Evolutionary conservation across 2,113 vertebrate genomes (phyloP), one percentile per base, ranked within the genome.

Genomic region (Salvator merianae): DNA sequence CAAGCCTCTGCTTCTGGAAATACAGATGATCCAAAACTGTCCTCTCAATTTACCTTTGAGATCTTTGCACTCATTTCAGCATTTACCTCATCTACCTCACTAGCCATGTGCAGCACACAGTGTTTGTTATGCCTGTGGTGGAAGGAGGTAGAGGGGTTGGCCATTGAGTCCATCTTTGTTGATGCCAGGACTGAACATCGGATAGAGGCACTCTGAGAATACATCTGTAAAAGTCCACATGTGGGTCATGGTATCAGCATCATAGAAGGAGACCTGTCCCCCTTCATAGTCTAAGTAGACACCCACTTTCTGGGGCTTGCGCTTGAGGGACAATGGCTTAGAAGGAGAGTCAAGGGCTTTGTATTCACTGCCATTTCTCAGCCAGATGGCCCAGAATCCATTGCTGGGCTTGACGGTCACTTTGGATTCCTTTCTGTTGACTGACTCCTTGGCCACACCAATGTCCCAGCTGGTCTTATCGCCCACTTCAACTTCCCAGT

Each of bases 401-500:
- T 84, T 78, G 66, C 76, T 84, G 50, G 83, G 83, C 83, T 84
- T 84, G 53, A 84, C 95, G 87, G 95, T 97, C 78, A 97, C 97
- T 86, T 97, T 97, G 88, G 97, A 95, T 94, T 96, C 97, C 66
- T 84, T 84, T 53, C 83, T 71, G 66, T 84, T 84, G 88, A 97
- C 94, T 1, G 97, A 96, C 79, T 97, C 95, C 77, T 93, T 96
- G 79, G 94, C 97, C 73, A 97, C 95, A 0, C 97, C 97, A 78
- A 97, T 87, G 70, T 93, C 96, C 97, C 97, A 98, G 62, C 97
- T 97, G 0, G 95, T 94, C 91, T 97, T 97, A 77, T 97, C 95
- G 1, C 97, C 96, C 40, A 97, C 97, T 59, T 96, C 96, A 89
- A 97, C 97, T 84, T 97, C 97, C 97, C 97, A 98, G 93, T 97